Percentiles rank a stretch among this genome's conserved stretches.
Conservation (phyloP, 2,113 vertebrate species). For the Jaculus jaculus region DNA sequence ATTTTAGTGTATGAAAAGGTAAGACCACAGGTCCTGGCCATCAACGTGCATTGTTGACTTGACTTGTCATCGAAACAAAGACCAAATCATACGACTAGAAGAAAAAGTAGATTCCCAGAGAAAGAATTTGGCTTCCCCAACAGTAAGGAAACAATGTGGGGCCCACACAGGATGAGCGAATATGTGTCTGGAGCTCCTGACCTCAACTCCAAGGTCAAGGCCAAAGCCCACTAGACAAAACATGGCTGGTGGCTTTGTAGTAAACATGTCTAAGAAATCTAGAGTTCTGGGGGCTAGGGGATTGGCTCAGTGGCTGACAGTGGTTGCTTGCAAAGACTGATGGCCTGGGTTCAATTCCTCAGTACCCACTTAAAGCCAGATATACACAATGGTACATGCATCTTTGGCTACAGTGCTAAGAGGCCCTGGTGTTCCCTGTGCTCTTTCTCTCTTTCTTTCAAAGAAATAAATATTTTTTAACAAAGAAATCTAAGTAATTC, state of each 20-base stretch:
- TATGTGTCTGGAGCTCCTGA: not conserved
- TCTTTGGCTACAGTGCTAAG: no score
- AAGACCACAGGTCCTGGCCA: not conserved
- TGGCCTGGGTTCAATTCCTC: no score
- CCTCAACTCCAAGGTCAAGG: not conserved
- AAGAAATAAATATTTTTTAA: no score
- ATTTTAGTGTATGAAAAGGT: constrained; percentile 10
- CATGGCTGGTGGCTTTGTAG: not conserved
- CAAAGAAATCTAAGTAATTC: not conserved
- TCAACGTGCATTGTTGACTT: not conserved
- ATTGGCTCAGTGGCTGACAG: no score
- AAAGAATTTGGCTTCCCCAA: constrained; percentile 15
- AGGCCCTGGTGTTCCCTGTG: no score
- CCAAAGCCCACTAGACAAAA: not conserved
- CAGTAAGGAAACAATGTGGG: not conserved
- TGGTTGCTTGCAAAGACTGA: no score
- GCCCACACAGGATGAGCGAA: not conserved
- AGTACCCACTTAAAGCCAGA: no score
- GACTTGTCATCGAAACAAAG: not conserved
- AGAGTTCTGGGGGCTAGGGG: no score
- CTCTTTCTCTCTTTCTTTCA: no score
- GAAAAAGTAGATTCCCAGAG: constrained; percentile 11
- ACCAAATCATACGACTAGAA: not conserved
- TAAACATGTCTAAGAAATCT: not conserved
- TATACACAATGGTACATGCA: no score